Evolutionary conservation across 2,113 vertebrate species (phyloP).

Genomic region (Scortum barcoo): DNA sequence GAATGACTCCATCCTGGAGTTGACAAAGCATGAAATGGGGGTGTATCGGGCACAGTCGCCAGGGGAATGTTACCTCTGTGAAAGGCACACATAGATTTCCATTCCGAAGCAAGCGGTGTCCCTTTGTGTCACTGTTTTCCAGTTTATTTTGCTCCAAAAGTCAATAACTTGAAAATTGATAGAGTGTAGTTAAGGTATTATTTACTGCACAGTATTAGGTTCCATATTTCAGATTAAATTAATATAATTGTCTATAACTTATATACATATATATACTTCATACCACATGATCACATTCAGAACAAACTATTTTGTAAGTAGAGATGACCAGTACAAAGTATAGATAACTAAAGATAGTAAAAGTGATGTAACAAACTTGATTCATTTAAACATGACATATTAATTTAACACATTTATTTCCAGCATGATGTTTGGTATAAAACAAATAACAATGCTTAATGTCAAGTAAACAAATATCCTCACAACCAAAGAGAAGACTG

Average conservation of each 20-base stretch:
- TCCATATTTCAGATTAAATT: background rate
- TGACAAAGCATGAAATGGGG: conserved; percentile 83
- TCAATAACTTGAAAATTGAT: conserved; percentile 59
- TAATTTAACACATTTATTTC: background rate
- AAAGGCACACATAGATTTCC: conserved; percentile 59
- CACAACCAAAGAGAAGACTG: too few relatives aligned
- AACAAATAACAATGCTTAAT: background rate
- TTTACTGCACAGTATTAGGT: conserved; percentile 10
- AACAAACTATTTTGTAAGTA: background rate
- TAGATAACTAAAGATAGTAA: background rate
- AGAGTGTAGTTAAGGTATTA: conserved; percentile 9
- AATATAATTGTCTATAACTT: too few relatives aligned
- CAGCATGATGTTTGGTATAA: background rate
- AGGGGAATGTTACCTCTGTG: conserved; percentile 58
- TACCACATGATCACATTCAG: background rate
- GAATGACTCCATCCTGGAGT: conserved; percentile 75
- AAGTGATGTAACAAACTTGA: background rate
- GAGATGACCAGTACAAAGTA: background rate
- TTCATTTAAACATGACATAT: background rate
- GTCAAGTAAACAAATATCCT: background rate
- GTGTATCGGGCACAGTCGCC: conserved; percentile 49
- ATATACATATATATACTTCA: too few relatives aligned
- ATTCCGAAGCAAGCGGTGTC: conserved; percentile 66
- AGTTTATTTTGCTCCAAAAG: conserved; percentile 68
- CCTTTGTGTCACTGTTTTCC: conserved; percentile 64